phyloP scores from a whole-genome alignment of 2,113 vertebrate genomes.

The Canis aureus region DNA sequence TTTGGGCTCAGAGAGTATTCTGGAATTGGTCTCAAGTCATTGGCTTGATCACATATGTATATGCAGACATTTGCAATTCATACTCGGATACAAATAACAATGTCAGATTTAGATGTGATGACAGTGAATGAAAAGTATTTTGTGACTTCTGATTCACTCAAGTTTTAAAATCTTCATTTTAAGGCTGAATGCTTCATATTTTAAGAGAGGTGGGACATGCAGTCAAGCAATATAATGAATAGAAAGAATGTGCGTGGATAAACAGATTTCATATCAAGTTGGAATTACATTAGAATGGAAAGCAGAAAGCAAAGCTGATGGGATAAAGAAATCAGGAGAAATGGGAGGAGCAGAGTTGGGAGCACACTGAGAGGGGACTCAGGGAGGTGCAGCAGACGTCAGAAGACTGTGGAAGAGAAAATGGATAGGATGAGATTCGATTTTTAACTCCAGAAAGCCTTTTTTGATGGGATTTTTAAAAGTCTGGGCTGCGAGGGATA shows the following conservation, averaged over 20 bases:
- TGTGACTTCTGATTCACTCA: neutral
- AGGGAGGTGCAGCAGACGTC: neutral
- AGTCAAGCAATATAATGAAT: neutral
- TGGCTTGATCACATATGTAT: slow-evolving; percentile 10
- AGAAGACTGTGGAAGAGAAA: neutral
- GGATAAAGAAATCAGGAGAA: neutral
- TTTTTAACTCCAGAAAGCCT: neutral
- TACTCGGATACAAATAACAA: neutral
- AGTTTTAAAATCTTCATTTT: slow-evolving; percentile 14
- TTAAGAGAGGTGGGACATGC: neutral
- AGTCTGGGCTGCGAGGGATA: neutral
- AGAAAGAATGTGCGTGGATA: neutral
- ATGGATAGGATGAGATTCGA: neutral
- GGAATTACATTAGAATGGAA: neutral
- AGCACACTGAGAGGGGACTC: neutral
- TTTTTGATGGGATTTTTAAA: neutral
- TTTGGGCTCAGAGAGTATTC: neutral
- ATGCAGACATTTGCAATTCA: neutral
- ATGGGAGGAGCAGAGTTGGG: neutral
- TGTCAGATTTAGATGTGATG: neutral
- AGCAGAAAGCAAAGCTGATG: neutral
- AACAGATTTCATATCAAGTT: neutral
- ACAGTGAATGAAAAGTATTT: neutral
- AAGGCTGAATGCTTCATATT: neutral
- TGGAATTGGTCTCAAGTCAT: neutral